Percentiles rank a stretch among this genome's conserved stretches.
phyloP scores from a whole-genome alignment of 2,113 vertebrate genomes.

The Oophaga pumilio region DNA sequence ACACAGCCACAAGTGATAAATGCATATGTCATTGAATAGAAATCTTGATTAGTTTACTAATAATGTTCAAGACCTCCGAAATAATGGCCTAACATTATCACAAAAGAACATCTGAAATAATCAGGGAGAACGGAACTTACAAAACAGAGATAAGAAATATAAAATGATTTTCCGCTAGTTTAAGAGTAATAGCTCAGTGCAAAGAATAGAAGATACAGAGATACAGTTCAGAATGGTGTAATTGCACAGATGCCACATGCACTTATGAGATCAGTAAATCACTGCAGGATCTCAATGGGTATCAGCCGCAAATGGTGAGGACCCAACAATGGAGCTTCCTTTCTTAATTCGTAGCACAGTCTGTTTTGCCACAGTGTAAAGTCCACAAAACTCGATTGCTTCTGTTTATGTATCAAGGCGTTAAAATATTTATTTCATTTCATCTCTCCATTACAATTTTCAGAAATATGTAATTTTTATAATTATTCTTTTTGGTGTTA shows the following conservation, averaged over 20 bases:
- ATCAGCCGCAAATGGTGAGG: neutral
- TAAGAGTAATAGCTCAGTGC: slow-evolving; percentile 18
- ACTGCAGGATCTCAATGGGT: neutral
- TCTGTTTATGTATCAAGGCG: neutral
- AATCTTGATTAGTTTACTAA: slow-evolving; percentile 6
- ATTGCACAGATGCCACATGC: slow-evolving; percentile 34
- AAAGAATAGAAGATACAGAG: slow-evolving; percentile 19
- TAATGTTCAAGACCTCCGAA: neutral
- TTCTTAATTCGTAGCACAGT: neutral
- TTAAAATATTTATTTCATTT: too few species aligned
- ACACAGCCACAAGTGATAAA: neutral
- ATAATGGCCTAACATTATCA: slow-evolving; percentile 15
- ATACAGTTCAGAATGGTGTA: slow-evolving; percentile 30
- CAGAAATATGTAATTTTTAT: too few species aligned
- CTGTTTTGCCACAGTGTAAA: neutral
- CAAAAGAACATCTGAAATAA: slow-evolving; percentile 5
- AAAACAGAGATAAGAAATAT: slow-evolving; percentile 39
- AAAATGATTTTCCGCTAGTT: slow-evolving; percentile 22
- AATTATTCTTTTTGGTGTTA: too few species aligned
- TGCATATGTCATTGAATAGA: neutral
- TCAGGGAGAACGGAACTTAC: slow-evolving; percentile 16
- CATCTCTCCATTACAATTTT: too few species aligned
- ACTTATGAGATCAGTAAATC: slow-evolving; percentile 43
- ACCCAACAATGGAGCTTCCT: neutral
- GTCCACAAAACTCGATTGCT: neutral